Base-by-base conservation (phyloP, 2,113 vertebrate species). In the Gopherus evgoodei region DNA sequence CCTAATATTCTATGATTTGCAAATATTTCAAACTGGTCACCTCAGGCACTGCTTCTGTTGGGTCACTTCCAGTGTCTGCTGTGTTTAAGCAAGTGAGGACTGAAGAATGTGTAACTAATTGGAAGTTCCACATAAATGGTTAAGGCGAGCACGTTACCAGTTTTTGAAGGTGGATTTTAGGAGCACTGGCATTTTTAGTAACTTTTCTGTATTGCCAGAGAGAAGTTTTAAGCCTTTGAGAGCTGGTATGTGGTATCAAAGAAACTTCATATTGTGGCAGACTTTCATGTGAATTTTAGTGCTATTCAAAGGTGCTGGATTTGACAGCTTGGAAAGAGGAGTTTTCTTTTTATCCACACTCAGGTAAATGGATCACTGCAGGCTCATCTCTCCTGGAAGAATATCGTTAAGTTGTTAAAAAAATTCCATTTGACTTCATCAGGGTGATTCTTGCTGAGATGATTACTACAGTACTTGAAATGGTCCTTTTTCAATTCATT, bases 21-120 rank as follows among this genome's bases (percentile, higher is more conserved):
- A 93, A 90, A 0, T 11, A 52, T 31, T 90, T 29, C 53, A 50
- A 47, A 27, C 47, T 47, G 82, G 47, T 93, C 65, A 90, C n/a
- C 83, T 94, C 35, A 80, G 78, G 87, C 5, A 0, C 82, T 91
- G 78, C 81, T 96, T 96, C 52, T 88, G 91, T 94, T 96, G 91
- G 78, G 53, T 95, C 94, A 91, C 49, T 92, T 94, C 85, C 89
- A 91, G 38, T 94, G 80, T 97, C 84, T 97, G 14, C 88, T 97
- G 90, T 94, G 76, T 81, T 84, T 96, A 94, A 95, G 93, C 90
- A 94, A 93, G 57, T 17, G 0, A 72, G 53, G 94, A 91, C 76
- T 72, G 87, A 91, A 87, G 87, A 93, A 95, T 89, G 52, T 94
- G 83, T 97, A 95, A 69, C 92, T 86, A 89, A 91, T 96, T 96